A percentile compares a stretch with the other conserved stretches of the same genome.
Conservation (phyloP, 2,888 invertebrate genomes). For the Scrobipalpa atriplicella region DNA sequence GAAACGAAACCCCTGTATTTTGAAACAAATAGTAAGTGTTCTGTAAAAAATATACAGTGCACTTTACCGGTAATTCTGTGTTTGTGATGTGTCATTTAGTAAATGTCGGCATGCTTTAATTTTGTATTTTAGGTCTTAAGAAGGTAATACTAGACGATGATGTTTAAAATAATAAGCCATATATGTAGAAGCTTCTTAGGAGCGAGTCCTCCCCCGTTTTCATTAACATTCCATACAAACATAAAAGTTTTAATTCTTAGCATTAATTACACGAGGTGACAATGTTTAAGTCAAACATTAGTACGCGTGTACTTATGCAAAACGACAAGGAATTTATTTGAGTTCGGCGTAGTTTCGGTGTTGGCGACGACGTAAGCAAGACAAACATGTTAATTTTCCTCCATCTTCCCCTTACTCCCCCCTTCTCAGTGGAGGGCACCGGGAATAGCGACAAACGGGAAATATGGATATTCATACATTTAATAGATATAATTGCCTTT, state of each 20-base stretch:
- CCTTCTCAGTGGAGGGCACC: conserved; percentile 25
- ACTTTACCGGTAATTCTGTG: conserved; percentile 20
- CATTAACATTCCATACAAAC: conserved; percentile 40
- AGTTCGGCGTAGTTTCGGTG: conserved; percentile 78
- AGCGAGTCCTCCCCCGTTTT: conserved; percentile 2
- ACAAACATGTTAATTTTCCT: conserved; percentile 81
- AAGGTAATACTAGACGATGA: background rate
- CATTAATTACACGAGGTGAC: conserved; percentile 68
- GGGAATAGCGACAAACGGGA: conserved; percentile 4
- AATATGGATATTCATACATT: background rate
- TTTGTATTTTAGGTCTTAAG: background rate
- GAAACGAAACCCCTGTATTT: conserved; percentile 33
- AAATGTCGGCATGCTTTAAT: background rate
- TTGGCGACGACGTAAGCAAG: conserved; percentile 78
- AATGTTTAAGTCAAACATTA: conserved; percentile 73
- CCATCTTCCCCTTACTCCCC: conserved; percentile 42
- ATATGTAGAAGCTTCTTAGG: background rate
- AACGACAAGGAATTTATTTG: conserved; percentile 79
- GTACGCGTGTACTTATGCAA: conserved; percentile 69
- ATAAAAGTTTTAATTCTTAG: conserved; percentile 73
- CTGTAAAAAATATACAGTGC: conserved; percentile 34
- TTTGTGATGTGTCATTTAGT: conserved; percentile 24
- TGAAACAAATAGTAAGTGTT: conserved; percentile 31
- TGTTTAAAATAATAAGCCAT: background rate
- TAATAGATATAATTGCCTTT: background rate